These are phyloP conservation scores for Noctua fimbriata DNA, from an alignment of 2,888 invertebrate species.

Conservation along the genomic window DNA sequence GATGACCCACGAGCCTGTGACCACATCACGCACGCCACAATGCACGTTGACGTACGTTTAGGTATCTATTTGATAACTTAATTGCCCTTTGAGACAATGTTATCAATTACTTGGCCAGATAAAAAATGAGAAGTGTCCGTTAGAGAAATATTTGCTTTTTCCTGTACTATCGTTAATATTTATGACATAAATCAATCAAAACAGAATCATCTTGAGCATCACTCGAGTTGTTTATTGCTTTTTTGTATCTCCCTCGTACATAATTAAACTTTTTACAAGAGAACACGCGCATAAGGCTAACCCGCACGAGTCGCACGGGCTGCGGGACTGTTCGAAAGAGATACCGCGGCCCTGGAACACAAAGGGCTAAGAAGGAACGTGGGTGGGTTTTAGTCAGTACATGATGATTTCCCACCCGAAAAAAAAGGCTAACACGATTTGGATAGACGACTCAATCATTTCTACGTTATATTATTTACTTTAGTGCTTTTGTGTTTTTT, in stretches of 20 bases:
- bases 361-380: too few species aligned
- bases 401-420: too few species aligned
- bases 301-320: too few species aligned
- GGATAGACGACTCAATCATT: not conserved
- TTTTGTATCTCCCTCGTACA: slow-evolving; percentile 11
- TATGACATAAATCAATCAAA: slow-evolving; percentile 59
- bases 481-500: not conserved
- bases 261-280: slow-evolving; percentile 27
- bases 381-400: too few species aligned
- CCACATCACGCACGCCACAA: slow-evolving; percentile 41
- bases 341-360: too few species aligned
- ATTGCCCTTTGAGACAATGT: slow-evolving; percentile 78
- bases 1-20: slow-evolving; percentile 28
- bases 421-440: not conserved
- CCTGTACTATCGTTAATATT: slow-evolving; percentile 49
- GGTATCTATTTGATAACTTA: slow-evolving; percentile 70
- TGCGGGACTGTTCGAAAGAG: too few species aligned
- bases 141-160: slow-evolving; percentile 59
- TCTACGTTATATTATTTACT: not conserved
- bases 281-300: not conserved
- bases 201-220: slow-evolving; percentile 27
- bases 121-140: slow-evolving; percentile 66
- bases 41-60: slow-evolving; percentile 71
- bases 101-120: slow-evolving; percentile 70
- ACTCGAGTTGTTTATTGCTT: slow-evolving; percentile 44